These are phyloP conservation scores for Prorops nasuta DNA, from an alignment of 1,140 invertebrate genomes.

Conservation along the genomic window DNA sequence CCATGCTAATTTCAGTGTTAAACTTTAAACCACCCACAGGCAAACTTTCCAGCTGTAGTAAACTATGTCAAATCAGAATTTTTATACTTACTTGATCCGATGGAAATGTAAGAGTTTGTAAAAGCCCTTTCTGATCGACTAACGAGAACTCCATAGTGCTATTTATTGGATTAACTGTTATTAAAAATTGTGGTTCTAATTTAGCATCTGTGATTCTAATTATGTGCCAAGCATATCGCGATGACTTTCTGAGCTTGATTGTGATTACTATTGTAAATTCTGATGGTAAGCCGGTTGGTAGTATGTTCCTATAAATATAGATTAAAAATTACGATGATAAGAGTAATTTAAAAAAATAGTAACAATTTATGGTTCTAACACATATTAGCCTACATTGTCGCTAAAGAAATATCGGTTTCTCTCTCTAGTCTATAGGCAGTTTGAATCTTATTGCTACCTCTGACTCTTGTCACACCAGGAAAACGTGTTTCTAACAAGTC, in stretches of 20 bases:
- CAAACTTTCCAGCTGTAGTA: too few species aligned
- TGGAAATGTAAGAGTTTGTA: conserved; percentile 64
- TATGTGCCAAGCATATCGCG: conserved; percentile 68
- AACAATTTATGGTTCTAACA: too few species aligned
- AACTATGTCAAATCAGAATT: too few species aligned
- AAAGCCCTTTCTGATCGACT: conserved; percentile 58
- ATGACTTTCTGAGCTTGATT: conserved; percentile 61
- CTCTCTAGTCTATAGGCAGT: conserved; percentile 74
- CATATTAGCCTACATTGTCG: conserved; percentile 69
- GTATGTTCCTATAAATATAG: conserved; percentile 57
- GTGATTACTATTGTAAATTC: conserved; percentile 73
- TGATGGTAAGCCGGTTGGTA: conserved; percentile 67
- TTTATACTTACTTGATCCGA: conserved; percentile 60
- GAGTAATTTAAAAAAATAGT: too few species aligned
- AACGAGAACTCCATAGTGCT: conserved; percentile 66
- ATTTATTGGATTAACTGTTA: conserved; percentile 66
- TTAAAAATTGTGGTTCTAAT: conserved; percentile 64
- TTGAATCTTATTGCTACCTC: conserved; percentile 73
- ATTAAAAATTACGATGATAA: conserved; percentile 1
- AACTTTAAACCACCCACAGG: too few species aligned
- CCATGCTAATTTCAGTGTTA: too few species aligned
- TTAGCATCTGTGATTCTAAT: conserved; percentile 65
- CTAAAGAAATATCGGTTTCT: conserved; percentile 68
- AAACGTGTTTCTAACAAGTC: conserved; percentile 64
- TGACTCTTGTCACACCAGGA: conserved; percentile 67